These are phyloP conservation scores for Gopherus flavomarginatus DNA, from an alignment of 2,113 vertebrate genomes.

Conservation along the genomic window DNA sequence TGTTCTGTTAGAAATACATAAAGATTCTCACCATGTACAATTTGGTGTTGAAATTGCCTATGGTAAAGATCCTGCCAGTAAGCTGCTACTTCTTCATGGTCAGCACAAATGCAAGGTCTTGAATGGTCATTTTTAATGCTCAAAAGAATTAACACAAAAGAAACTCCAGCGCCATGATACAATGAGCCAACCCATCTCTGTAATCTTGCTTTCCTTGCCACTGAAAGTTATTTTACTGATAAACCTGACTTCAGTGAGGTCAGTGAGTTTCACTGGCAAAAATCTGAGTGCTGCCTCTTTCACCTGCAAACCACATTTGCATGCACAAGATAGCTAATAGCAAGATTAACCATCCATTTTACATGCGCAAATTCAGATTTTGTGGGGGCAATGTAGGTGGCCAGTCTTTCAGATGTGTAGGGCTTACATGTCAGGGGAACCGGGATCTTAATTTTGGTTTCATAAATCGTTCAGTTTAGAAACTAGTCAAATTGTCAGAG, in stretches of 20 bases:
- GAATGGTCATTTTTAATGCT: neutral
- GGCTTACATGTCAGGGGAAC: neutral
- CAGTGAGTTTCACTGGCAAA: neutral
- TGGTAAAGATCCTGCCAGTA: conserved; percentile 33
- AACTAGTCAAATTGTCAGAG: conserved; percentile 39
- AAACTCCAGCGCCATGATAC: neutral
- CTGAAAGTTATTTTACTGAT: neutral
- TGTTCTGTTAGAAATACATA: conserved; percentile 52
- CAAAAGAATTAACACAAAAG: neutral
- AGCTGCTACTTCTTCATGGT: neutral
- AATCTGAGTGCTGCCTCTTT: neutral
- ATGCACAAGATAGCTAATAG: fast-evolving
- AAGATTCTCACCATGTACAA: conserved; percentile 43
- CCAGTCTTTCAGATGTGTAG: neutral
- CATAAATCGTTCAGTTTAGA: conserved; percentile 49
- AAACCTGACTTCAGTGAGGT: neutral
- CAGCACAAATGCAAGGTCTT: conserved; percentile 28
- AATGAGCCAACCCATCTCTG: neutral
- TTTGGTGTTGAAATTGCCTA: conserved; percentile 36
- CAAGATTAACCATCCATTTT: neutral
- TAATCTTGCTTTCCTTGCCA: neutral
- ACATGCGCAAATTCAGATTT: neutral
- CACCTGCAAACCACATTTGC: neutral
- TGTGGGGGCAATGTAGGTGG: neutral
- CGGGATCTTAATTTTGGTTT: neutral